phyloP scores from a whole-genome alignment of 2,113 vertebrate genomes.

The Brachyhypopomus gauderio region DNA sequence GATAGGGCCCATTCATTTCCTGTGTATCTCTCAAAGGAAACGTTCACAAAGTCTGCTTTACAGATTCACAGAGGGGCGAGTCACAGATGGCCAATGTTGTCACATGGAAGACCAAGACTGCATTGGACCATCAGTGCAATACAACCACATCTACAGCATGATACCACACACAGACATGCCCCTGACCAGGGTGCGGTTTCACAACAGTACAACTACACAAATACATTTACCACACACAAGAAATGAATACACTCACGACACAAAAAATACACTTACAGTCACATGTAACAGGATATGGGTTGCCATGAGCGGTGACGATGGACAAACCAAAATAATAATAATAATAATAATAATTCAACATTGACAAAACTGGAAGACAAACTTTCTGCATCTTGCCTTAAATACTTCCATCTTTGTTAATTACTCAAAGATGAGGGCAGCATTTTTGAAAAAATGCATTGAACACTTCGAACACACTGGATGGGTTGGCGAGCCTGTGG shows the following conservation, averaged over 20 bases:
- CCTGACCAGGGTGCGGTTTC: not conserved
- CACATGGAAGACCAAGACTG: slow-evolving; percentile 23
- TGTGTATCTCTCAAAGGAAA: slow-evolving; percentile 33
- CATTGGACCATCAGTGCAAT: slow-evolving; percentile 20
- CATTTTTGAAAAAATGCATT: no score
- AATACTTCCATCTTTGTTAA: no score
- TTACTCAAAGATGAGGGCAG: no score
- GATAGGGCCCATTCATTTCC: slow-evolving; percentile 47
- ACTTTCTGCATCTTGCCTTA: no score
- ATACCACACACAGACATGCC: slow-evolving; percentile 4
- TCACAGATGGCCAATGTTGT: slow-evolving; percentile 16
- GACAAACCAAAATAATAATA: no score
- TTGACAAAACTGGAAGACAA: no score
- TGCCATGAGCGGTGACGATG: no score
- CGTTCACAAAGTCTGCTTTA: slow-evolving; percentile 25
- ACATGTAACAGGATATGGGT: no score
- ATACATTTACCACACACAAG: not conserved
- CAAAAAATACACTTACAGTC: no score
- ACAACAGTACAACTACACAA: not conserved
- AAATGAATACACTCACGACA: no score
- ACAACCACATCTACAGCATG: slow-evolving; percentile 2
- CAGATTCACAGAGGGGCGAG: slow-evolving; percentile 34
- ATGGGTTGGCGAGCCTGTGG: not conserved
- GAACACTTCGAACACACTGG: no score
- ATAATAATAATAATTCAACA: no score